Conservation (phyloP, 2,797 vertebrate species). For the Amniataba percoides region DNA sequence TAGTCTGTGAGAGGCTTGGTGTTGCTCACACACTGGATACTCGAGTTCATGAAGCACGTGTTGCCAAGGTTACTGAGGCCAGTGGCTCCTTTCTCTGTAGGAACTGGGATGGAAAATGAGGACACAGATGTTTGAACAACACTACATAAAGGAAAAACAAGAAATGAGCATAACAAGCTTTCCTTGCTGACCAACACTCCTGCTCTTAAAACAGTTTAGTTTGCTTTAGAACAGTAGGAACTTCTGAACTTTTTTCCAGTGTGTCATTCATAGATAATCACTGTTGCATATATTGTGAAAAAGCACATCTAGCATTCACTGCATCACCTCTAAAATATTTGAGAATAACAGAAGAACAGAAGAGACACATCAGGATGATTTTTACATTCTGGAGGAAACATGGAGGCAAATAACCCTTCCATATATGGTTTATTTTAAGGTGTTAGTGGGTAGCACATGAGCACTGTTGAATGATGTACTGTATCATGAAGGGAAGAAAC, state of each 20-base stretch:
- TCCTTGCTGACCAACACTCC: background rate
- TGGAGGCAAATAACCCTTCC: background rate
- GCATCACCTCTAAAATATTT: background rate
- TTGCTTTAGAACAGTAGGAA: background rate
- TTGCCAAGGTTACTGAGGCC: slow-evolving; percentile 98
- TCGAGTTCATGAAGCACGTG: slow-evolving; percentile 99
- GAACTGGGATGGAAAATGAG: slow-evolving; percentile 83
- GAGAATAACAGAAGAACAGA: background rate
- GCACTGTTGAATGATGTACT: background rate
- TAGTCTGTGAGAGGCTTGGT: slow-evolving; percentile 96
- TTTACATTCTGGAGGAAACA: background rate
- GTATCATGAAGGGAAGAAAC: background rate
- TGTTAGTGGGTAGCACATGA: background rate
- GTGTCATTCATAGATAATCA: background rate
- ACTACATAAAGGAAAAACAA: too few species aligned
- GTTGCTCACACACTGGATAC: slow-evolving; percentile 99
- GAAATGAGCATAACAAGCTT: background rate
- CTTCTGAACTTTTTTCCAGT: background rate
- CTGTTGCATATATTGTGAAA: background rate
- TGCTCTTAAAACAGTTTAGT: background rate
- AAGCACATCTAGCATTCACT: background rate
- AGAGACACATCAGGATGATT: background rate
- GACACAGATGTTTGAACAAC: background rate
- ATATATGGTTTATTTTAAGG: background rate
- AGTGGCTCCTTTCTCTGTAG: slow-evolving; percentile 98